These are phyloP conservation scores for Monopterus albus DNA, from an alignment of 2,113 vertebrate genomes.

Conservation along the genomic window DNA sequence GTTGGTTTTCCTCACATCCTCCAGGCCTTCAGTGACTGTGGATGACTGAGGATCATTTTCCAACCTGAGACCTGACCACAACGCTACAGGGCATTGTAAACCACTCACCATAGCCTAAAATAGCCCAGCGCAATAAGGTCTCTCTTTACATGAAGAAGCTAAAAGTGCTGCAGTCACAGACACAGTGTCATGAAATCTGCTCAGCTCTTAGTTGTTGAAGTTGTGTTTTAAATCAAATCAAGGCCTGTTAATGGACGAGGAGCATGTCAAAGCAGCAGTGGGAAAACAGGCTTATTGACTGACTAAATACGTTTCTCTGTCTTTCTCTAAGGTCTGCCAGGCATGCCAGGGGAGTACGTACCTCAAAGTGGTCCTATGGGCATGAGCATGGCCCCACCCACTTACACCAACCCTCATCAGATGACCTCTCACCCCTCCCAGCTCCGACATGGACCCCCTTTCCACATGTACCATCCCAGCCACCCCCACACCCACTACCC, in stretches of 20 bases:
- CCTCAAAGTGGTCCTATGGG: slow-evolving; percentile 99
- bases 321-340: slow-evolving; percentile 91
- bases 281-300: slow-evolving; percentile 50
- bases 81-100: slow-evolving; percentile 78
- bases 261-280: slow-evolving; percentile 40
- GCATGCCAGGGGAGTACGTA: slow-evolving; percentile 95
- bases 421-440: slow-evolving; percentile 92
- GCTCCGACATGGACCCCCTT: slow-evolving; percentile 90
- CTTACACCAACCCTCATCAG: slow-evolving; percentile 92
- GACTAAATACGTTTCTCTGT: slow-evolving; percentile 48
- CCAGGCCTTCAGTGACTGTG: slow-evolving; percentile 68
- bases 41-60: slow-evolving; percentile 76
- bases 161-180: slow-evolving; percentile 54
- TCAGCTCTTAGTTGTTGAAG: slow-evolving; percentile 56
- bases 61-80: slow-evolving; percentile 79
- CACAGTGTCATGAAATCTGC: slow-evolving; percentile 65
- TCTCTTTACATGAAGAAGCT: slow-evolving; percentile 63
- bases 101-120: slow-evolving; percentile 74
- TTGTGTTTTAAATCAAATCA: slow-evolving; percentile 71
- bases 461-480: slow-evolving; percentile 90
- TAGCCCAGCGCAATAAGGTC: slow-evolving; percentile 72
- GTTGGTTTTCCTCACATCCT: slow-evolving; percentile 72
- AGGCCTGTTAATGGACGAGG: slow-evolving; percentile 55
- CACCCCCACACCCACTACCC: slow-evolving; percentile 87
- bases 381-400: slow-evolving; percentile 97